Conservation (phyloP, 2,797 vertebrate species). For the Brachyalestes nurse region DNA sequence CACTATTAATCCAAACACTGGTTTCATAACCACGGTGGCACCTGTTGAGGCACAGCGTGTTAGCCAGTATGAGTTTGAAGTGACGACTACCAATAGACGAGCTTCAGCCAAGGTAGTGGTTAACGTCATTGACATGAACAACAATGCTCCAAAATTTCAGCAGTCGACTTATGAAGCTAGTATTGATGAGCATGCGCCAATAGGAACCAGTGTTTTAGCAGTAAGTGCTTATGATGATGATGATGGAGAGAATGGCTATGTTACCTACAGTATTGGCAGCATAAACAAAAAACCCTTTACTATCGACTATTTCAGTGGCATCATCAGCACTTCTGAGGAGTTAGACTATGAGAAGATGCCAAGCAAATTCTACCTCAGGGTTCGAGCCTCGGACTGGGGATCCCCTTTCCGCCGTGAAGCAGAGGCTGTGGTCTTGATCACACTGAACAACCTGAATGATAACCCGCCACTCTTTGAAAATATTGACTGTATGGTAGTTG, state of each 20-base stretch:
- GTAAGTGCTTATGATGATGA: conserved; percentile 82
- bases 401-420: conserved; percentile 82
- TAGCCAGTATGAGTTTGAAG: conserved; percentile 81
- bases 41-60: conserved; percentile 75
- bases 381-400: conserved; percentile 87
- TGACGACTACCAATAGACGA: conserved; percentile 77
- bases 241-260: conserved; percentile 85
- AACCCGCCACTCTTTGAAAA: conserved; percentile 87
- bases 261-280: conserved; percentile 85
- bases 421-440: conserved; percentile 80
- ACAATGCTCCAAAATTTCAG: conserved; percentile 81
- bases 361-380: conserved; percentile 80
- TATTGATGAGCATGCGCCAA: conserved; percentile 80
- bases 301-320: conserved; percentile 83
- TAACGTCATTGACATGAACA: conserved; percentile 79
- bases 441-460: conserved; percentile 86
- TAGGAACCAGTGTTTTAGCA: conserved; percentile 77
- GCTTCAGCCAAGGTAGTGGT: conserved; percentile 79
- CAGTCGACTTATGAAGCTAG: conserved; percentile 80
- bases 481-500: conserved; percentile 82
- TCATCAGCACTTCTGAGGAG: conserved; percentile 79
- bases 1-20: conserved; percentile 79
- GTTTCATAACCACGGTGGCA: conserved; percentile 80
- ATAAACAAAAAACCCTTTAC: conserved; percentile 79
- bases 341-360: conserved; percentile 87